Base-by-base conservation (phyloP, 1,140 invertebrate genomes). In the Papilio xuthus region DNA sequence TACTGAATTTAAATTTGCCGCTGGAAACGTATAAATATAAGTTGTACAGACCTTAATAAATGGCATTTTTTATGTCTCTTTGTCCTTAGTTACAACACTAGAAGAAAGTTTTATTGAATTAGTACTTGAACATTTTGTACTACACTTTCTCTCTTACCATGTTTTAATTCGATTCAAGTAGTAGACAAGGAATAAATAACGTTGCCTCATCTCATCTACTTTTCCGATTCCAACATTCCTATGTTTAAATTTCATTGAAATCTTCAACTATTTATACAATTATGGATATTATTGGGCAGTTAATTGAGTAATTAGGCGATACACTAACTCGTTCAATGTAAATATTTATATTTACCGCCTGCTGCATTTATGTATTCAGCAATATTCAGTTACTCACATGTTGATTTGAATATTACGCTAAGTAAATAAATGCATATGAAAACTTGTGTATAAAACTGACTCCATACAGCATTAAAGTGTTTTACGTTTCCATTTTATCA, bases 1-100 rank as follows among this genome's bases (percentile, higher is more conserved):
- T 50, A 73, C 78, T 79, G 83, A 79, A 87, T 85, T 82, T 84
- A 80, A 86, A 86, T 84, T 80, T 81, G 67, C 32, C 41, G 71
- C 80, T 76, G n/a, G 71, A 13, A 32, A 28, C 42, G 47, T 71
- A 76, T 75, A 67, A 80, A 82, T 78, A 78, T 67, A 42, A 42
- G 41, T 26, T 47, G 8, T 15, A 72, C 20, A 63, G 60, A 63
- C 10, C 60, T 63, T 63, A 26, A 63, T 63, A 63, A 28, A 63
- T 15, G 60, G 4, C 7, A 26, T 60, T 63, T 60, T 56, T 63
- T 63, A 28, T 28, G 60, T 63, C 9, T 63, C 60, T 28, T 63
- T 28, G 20, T 63, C 60, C 23, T 28, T 63, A 63, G 0, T 63
- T 26, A 56, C 53, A 63, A 26, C 2, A 26, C 26, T 32, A 32